Conservation (phyloP, 2,113 vertebrate species). For the Corythornis madagascariensis region DNA sequence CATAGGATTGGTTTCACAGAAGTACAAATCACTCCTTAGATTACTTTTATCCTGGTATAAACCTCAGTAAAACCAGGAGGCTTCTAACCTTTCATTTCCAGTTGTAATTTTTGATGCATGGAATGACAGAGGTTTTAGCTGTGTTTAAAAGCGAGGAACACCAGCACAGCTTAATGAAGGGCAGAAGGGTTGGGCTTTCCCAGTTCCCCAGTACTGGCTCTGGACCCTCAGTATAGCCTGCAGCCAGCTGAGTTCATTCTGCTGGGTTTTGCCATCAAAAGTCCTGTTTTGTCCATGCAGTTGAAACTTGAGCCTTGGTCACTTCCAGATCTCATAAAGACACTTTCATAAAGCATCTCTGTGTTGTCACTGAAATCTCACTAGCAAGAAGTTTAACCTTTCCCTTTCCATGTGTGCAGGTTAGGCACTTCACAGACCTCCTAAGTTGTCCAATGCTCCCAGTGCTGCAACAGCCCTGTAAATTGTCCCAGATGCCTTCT, state of each 20-base stretch:
- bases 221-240: neutral
- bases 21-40: neutral
- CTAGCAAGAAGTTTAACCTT: neutral
- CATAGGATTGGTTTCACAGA: neutral
- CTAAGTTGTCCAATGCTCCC: neutral
- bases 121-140: neutral
- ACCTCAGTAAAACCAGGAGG: neutral
- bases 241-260: neutral
- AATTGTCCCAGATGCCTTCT: neutral
- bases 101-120: neutral
- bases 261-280: neutral
- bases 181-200: neutral
- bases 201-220: fast-evolving
- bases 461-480: neutral
- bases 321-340: neutral
- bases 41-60: neutral
- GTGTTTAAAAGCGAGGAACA: neutral
- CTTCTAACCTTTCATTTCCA: neutral
- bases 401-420: neutral
- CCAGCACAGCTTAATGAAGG: fast-evolving
- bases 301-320: neutral
- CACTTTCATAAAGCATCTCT: neutral
- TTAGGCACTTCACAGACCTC: neutral
- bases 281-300: too few relatives aligned
- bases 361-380: neutral